Evolutionary conservation across 92 coral and sea anemone species (phyloP).

Genomic region (Virgularia gustaviana): DNA sequence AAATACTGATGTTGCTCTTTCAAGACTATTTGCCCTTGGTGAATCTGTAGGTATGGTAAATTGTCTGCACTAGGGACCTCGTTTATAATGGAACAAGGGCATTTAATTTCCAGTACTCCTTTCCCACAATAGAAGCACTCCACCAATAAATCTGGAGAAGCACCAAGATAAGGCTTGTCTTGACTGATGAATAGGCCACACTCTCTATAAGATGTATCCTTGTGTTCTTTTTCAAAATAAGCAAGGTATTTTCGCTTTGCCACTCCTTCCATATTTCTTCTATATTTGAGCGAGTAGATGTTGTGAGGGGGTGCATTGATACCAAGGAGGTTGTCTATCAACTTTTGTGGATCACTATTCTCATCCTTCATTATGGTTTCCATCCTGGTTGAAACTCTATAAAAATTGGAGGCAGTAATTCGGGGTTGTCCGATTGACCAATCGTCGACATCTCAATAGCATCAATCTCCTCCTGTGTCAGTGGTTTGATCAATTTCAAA

Average conservation of each 20-base stretch:
- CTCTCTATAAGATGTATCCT: slow-evolving; percentile 3
- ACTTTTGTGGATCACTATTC: slow-evolving; percentile 1
- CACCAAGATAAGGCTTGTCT: slow-evolving; percentile 23
- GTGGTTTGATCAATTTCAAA: neutral
- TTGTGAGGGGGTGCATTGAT: slow-evolving; percentile 1
- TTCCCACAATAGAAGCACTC: slow-evolving; percentile 12
- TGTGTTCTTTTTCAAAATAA: slow-evolving; percentile 6
- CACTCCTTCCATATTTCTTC: slow-evolving; percentile 25
- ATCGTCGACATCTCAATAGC: slow-evolving; percentile 2
- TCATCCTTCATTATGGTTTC: neutral
- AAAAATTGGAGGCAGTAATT: slow-evolving; percentile 19
- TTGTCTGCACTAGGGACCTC: slow-evolving; percentile 13
- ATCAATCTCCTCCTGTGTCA: neutral
- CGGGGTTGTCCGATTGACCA: neutral
- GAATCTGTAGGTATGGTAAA: neutral
- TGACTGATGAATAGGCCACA: slow-evolving; percentile 11
- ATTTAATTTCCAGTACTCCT: neutral
- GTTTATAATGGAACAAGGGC: slow-evolving; percentile 6
- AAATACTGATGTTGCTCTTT: slow-evolving; percentile 31
- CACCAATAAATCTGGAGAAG: slow-evolving; percentile 14
- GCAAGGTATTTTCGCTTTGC: slow-evolving; percentile 8
- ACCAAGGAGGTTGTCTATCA: slow-evolving; percentile 16
- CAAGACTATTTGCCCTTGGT: neutral
- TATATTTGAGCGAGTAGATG: slow-evolving; percentile 13
- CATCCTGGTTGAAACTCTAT: slow-evolving; percentile 3